phyloP scores from a whole-genome alignment of 2,888 invertebrate genomes.

The Epistrophe eligans region DNA sequence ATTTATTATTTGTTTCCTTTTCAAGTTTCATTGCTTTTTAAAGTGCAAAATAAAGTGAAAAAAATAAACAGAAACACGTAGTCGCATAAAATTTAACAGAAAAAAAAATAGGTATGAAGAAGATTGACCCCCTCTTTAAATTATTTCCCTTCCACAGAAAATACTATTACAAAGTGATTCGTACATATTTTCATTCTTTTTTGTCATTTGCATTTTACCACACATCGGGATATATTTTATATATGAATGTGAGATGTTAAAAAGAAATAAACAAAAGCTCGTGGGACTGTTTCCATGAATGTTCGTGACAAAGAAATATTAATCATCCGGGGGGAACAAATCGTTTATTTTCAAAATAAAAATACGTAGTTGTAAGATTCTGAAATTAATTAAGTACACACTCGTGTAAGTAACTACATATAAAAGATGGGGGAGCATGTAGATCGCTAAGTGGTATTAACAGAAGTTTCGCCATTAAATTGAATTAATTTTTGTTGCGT shows the following conservation, averaged over 20 bases:
- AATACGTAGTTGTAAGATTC: conserved; percentile 10
- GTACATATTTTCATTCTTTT: neutral
- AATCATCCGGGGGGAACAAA: conserved; percentile 54
- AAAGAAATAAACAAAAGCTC: conserved; percentile 1
- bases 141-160: neutral
- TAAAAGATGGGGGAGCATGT: neutral
- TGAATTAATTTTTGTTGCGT: conserved; percentile 29
- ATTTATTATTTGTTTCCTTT: no score
- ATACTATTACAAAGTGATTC: conserved; percentile 4
- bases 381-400: conserved; percentile 37
- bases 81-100: conserved; percentile 20
- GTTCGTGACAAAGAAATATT: conserved; percentile 54
- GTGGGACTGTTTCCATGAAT: conserved; percentile 23
- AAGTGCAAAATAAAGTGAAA: conserved; percentile 32
- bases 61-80: conserved; percentile 32
- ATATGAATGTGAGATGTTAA: conserved; percentile 7
- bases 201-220: conserved; percentile 20
- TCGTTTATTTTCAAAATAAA: conserved; percentile 51
- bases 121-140: neutral
- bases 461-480: conserved; percentile 18
- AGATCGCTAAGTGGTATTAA: conserved; percentile 38
- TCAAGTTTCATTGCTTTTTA: no score
- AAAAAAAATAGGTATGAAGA: neutral
- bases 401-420: conserved; percentile 17
- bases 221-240: neutral